A percentile compares a stretch with the other conserved stretches of the same genome.
Conservation (phyloP, 2,797 vertebrate genomes). For the Aselliscus stoliczkanus region DNA sequence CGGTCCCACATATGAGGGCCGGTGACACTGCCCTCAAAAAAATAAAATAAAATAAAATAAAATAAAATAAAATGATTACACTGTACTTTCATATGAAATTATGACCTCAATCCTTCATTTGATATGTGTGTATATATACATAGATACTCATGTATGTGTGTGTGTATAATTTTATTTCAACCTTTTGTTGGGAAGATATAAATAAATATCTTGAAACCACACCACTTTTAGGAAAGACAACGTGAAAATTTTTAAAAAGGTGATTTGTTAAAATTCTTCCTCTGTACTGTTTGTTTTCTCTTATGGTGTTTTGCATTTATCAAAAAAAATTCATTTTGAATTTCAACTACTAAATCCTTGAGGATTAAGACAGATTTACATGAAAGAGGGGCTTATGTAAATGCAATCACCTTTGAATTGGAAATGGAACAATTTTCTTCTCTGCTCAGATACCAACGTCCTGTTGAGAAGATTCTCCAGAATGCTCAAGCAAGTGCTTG, state of each 20-base stretch:
- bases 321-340: conserved; percentile 52
- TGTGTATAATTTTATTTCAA: neutral
- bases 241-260: neutral
- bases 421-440: conserved; percentile 62
- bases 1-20: no score
- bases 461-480: conserved; percentile 66
- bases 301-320: conserved; percentile 39
- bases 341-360: conserved; percentile 65
- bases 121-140: neutral
- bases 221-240: conserved; percentile 9
- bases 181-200: conserved; percentile 45
- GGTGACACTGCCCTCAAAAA: no score
- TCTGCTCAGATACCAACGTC: conserved; percentile 29
- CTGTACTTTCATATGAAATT: neutral
- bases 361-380: conserved; percentile 59
- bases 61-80: neutral
- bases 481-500: conserved; percentile 52
- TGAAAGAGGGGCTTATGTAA: conserved; percentile 66
- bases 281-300: conserved; percentile 9
- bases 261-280: conserved; percentile 49
- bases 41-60: no score
- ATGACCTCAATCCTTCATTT: neutral
- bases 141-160: neutral
- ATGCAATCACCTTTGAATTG: conserved; percentile 54
- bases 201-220: conserved; percentile 38